Evolutionary conservation across 2,888 invertebrate species (phyloP), one percentile per base, ranked within the genome.

Genomic region (Prenolepis imparis): DNA sequence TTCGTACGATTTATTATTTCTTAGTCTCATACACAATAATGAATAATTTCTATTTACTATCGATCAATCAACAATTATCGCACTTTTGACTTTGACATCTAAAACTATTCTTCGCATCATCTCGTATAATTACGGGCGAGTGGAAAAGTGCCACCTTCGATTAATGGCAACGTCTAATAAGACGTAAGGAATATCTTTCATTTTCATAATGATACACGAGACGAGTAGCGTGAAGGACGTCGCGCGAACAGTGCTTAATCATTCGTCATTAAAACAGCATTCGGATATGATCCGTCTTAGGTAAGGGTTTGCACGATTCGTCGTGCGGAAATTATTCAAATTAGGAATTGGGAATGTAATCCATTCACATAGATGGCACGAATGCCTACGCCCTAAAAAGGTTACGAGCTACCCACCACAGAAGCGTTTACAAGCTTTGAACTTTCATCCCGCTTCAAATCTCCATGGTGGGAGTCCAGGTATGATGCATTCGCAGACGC

Each of bases 391-490:
- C 73, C 78, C 44, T 24, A 24, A 18, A 44, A 44, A 78, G 57
- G 32, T 59, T 55, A 57, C 55, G 55, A 41, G 70, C 41, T 28
- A 41, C 12, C 12, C 44, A 36, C 28, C 57, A 5, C 36, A 28
- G 73, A 72, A 72, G 59, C 78, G 44, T 59, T 80, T 44, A 73
- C 32, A 18, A 18, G 24, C 8, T 59, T 78, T 80, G 59, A 80
- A 80, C 78, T 80, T 80, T 80, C 78, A 80, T 18, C 44, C 78
- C 59, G n/a, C 39, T 41, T 68, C 41, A 41, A 72, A 72, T 44
- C n/a, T 32, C 41, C 21, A n/a, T 66, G 66, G 66, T 78, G 78
- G 57, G 59, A 78, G 32, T 24, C 18, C 11, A 32, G 70, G 21
- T 32, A 18, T 24, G 78, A 41, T 41, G 12, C 36, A 39, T 57